Percentiles rank a stretch among this genome's conserved stretches.
These are phyloP conservation scores for Onychostruthus taczanowskii DNA, from an alignment of 2,113 vertebrate genomes.

Conservation along the genomic window DNA sequence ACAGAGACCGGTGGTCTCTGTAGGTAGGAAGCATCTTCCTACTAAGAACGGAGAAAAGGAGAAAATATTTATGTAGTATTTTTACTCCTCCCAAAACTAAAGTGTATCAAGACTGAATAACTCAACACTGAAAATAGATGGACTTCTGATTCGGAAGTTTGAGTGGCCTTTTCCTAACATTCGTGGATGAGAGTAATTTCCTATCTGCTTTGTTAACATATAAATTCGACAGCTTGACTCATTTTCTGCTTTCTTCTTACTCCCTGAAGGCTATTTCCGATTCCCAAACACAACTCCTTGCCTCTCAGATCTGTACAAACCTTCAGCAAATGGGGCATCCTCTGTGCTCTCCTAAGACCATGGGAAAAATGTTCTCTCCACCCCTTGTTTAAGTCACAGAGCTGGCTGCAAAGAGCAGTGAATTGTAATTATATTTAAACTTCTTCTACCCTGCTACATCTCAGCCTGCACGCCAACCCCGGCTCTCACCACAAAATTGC, in stretches of 20 bases:
- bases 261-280: neutral
- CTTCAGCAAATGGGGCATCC: neutral
- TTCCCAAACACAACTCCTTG: neutral
- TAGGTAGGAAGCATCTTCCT: neutral
- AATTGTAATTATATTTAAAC: slow-evolving; percentile 2
- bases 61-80: neutral
- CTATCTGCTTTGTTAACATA: neutral
- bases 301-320: neutral
- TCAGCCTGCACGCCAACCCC: neutral
- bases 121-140: neutral
- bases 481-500: neutral
- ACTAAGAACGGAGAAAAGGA: neutral
- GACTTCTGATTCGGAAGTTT: neutral
- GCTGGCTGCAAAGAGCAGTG: neutral
- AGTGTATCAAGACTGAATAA: neutral
- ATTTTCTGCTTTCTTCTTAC: neutral
- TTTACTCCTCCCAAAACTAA: neutral
- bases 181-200: neutral
- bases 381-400: neutral
- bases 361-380: neutral
- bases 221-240: neutral
- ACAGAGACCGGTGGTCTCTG: neutral
- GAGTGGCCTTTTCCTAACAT: neutral
- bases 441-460: neutral
- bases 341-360: neutral